These are phyloP conservation scores for Colinus virginianus DNA, from an alignment of 2,113 vertebrate genomes.

Conservation along the genomic window DNA sequence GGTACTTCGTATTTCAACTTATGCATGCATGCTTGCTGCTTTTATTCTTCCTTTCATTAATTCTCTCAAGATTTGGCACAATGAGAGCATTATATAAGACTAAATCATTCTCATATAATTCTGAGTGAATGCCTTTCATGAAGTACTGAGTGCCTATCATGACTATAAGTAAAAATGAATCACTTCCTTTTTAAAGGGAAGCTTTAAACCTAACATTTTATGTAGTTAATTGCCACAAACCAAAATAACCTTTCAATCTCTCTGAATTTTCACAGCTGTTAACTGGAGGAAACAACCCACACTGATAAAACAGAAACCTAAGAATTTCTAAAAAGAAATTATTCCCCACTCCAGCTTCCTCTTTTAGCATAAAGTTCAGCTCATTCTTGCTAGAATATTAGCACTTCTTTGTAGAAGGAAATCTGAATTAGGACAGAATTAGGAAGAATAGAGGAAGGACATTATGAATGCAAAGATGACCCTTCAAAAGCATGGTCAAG, in stretches of 20 bases:
- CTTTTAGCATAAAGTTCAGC: slow-evolving; percentile 41
- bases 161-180: slow-evolving; percentile 62
- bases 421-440: not conserved
- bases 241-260: slow-evolving; percentile 63
- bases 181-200: slow-evolving; percentile 43
- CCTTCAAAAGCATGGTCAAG: not conserved
- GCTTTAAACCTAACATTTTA: slow-evolving; percentile 51
- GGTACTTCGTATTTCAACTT: slow-evolving; percentile 19
- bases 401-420: not conserved
- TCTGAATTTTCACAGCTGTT: slow-evolving; percentile 63
- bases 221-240: slow-evolving; percentile 54
- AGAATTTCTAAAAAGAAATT: slow-evolving; percentile 54
- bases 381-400: slow-evolving; percentile 22
- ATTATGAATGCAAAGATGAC: not conserved
- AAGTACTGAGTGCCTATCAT: slow-evolving; percentile 20
- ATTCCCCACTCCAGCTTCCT: slow-evolving; percentile 15
- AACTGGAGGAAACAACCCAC: not conserved
- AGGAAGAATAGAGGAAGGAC: not conserved
- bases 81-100: slow-evolving; percentile 49
- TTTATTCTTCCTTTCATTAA: slow-evolving; percentile 52
- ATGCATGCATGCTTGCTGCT: slow-evolving; percentile 28
- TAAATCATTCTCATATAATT: slow-evolving; percentile 63
- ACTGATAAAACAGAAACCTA: slow-evolving; percentile 34
- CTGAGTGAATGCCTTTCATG: slow-evolving; percentile 44
- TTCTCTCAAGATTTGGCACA: slow-evolving; percentile 47